Evolutionary conservation across 2,888 invertebrate species (phyloP), one percentile per base, ranked within the genome.

Genomic region (Tetragonula carbonaria): DNA sequence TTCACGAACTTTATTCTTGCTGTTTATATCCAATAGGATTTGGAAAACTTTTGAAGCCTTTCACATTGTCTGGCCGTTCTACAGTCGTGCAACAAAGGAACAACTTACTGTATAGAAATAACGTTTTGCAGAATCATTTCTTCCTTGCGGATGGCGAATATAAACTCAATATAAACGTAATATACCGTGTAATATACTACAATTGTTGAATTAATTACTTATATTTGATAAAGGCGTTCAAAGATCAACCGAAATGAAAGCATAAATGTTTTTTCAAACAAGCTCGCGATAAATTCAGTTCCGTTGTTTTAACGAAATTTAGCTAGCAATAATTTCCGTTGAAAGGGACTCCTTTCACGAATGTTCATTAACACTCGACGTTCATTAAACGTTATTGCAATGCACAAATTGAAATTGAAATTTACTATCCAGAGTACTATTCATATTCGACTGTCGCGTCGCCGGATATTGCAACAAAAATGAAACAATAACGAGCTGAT

Each of bases 341-440:
- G 33, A 33, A 0, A 16, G n/a, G 50, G 14, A 18, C 28, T 53
- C 16, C 45, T 28, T 33, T 45, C n/a, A 16, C 5, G 14, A 1
- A 28, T 53, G 16, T 11, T 66, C 38, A 66, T 66, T 38, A 66
- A 66, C 38, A n/a, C 38, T 38, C n/a, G 18, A 33, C 21, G 45
- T 51, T 71, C 55, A 13, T 57, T 63, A 14, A 53, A 23, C n/a
- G 38, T 63, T 65, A 55, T 53, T 72, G 62, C 55, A 62, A 16
- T 13, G 0, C 16, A 2, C n/a, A n/a, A 59, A 78, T 59, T 78
- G 33, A 66, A 80, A 72, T 78, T 38, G 63, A 59, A 78, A 80
- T 66, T 50, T 65, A 21, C n/a, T 50, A 70, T 59, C n/a, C n/a
- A 71, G 51, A 51, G n/a, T 21, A n/a, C 50, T 23, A 71, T 80